Conservation (phyloP, 2,888 invertebrate species). For the Cabera pusaria region DNA sequence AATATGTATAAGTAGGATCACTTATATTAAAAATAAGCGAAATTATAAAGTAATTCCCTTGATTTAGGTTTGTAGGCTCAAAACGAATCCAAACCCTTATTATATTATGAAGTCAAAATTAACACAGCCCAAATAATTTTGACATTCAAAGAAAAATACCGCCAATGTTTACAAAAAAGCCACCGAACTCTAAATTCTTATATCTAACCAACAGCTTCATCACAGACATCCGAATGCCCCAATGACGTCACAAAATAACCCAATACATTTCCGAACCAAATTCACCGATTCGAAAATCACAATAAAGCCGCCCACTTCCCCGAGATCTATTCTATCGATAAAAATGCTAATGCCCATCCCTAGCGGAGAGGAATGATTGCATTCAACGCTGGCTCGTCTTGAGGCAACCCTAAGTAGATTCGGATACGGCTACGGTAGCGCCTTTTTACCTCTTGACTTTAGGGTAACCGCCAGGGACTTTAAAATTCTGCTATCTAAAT, state of each 20-base stretch:
- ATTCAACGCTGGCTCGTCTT: slow-evolving; percentile 54
- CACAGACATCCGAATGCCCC: no score
- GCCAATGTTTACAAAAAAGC: no score
- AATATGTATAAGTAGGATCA: no score
- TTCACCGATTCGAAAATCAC: slow-evolving; percentile 24
- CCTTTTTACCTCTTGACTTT: slow-evolving; percentile 45
- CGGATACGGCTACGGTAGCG: slow-evolving; percentile 48
- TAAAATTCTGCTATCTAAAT: slow-evolving; percentile 27
- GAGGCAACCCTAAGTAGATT: slow-evolving; percentile 44
- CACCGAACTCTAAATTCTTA: no score
- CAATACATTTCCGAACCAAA: slow-evolving; percentile 16
- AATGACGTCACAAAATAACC: slow-evolving; percentile 13
- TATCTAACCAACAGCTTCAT: background rate
- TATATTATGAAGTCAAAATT: no score
- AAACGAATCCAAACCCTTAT: no score
- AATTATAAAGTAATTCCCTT: no score
- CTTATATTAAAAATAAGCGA: no score
- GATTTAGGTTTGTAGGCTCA: no score
- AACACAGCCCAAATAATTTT: no score
- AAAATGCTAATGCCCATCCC: slow-evolving; percentile 74
- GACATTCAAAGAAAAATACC: no score
- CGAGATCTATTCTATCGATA: slow-evolving; percentile 66
- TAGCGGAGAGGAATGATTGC: slow-evolving; percentile 65
- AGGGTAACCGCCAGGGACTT: slow-evolving; percentile 39
- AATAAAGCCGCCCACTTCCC: slow-evolving; percentile 32